A percentile compares a stretch with the other conserved stretches of the same genome.
phyloP scores from a whole-genome alignment of 1,140 invertebrate species.

The Pectinophora gossypiella region DNA sequence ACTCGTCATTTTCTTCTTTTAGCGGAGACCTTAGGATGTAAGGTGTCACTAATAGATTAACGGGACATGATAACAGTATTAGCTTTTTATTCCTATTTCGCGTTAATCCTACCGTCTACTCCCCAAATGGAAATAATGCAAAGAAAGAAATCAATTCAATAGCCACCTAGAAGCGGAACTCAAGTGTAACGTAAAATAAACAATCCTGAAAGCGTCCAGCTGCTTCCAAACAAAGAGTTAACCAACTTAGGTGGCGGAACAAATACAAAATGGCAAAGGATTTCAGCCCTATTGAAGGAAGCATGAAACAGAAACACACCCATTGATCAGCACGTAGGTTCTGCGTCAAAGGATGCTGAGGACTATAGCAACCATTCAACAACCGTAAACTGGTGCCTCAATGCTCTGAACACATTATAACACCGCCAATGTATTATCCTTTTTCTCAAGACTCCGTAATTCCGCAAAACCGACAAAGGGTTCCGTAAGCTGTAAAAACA shows the following conservation, averaged over 20 bases:
- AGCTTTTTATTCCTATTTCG: no score
- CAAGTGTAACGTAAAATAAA: not conserved
- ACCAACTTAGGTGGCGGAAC: slow-evolving; percentile 19
- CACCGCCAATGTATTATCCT: slow-evolving; percentile 34
- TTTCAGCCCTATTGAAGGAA: slow-evolving; percentile 41
- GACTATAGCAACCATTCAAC: slow-evolving; percentile 43
- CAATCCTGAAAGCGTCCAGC: slow-evolving; percentile 8
- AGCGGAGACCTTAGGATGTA: no score
- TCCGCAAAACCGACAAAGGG: slow-evolving; percentile 62
- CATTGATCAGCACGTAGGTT: slow-evolving; percentile 58
- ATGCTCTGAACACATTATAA: slow-evolving; percentile 23
- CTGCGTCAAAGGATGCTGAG: slow-evolving; percentile 47
- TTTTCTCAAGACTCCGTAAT: slow-evolving; percentile 29
- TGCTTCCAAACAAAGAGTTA: slow-evolving; percentile 19
- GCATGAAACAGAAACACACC: slow-evolving; percentile 62
- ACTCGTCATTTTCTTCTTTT: no score
- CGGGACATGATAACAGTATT: no score
- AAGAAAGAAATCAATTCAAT: no score
- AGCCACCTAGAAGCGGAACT: no score
- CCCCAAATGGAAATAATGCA: no score
- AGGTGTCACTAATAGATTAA: no score
- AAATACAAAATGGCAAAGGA: slow-evolving; percentile 22
- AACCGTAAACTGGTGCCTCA: slow-evolving; percentile 50
- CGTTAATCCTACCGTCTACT: no score
- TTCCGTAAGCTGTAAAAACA: slow-evolving; percentile 70